Evolutionary conservation across 2,797 vertebrate species (phyloP).

Genomic region (Necrosyrtes monachus): DNA sequence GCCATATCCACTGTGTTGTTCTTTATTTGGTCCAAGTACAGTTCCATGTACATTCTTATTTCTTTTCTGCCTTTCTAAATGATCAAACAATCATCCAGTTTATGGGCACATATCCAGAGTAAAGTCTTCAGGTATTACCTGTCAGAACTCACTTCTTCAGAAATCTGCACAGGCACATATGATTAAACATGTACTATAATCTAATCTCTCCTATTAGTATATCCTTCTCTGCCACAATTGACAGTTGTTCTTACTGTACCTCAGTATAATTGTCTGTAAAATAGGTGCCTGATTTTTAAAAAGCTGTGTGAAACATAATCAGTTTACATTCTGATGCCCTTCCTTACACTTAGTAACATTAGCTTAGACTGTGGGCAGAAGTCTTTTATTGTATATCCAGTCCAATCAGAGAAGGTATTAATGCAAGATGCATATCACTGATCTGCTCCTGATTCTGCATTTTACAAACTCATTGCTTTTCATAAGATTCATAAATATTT

Average conservation of each 20-base stretch:
- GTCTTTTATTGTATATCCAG: neutral
- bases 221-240: neutral
- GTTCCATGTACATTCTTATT: neutral
- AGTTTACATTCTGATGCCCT: neutral
- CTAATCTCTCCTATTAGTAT: neutral
- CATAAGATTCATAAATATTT: neutral
- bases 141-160: neutral
- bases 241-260: neutral
- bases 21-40: neutral
- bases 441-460: neutral
- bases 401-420: neutral
- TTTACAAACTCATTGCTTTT: neutral
- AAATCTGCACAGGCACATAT: neutral
- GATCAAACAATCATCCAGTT: neutral
- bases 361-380: neutral
- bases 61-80: neutral
- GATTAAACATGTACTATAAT: neutral
- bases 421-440: neutral
- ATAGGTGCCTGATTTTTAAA: neutral
- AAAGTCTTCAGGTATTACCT: neutral
- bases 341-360: neutral
- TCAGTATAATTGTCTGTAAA: neutral
- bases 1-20: neutral
- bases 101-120: neutral
- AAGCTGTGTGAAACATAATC: neutral